Conservation (phyloP, 2,113 vertebrate genomes). For the Gobiocypris rarus region DNA sequence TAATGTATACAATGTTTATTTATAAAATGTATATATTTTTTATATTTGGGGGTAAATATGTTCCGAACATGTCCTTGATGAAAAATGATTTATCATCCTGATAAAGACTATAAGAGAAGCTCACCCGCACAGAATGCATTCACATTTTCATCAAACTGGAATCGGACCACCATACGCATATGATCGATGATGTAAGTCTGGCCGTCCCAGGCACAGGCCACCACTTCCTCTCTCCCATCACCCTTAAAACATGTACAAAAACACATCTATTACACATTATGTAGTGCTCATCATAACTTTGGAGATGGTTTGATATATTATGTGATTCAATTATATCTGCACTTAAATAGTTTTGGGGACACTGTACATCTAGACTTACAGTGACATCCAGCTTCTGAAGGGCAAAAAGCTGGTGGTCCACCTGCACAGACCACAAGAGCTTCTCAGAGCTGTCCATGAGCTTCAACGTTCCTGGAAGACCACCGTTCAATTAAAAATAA, state of each 20-base stretch:
- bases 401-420: conserved; percentile 97
- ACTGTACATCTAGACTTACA: conserved; percentile 73
- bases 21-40: too few species aligned
- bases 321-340: neutral
- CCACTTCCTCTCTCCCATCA: conserved; percentile 93
- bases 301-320: neutral
- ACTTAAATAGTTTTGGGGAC: neutral
- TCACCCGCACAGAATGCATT: conserved; percentile 96
- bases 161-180: conserved; percentile 89
- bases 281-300: neutral
- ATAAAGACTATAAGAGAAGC: conserved; percentile 18
- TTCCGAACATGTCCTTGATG: neutral
- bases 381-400: conserved; percentile 96
- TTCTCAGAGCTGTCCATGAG: conserved; percentile 94
- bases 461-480: conserved; percentile 86
- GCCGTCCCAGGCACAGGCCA: conserved; percentile 97
- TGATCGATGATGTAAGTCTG: conserved; percentile 98
- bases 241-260: conserved; percentile 76
- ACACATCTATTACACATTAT: neutral
- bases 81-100: neutral
- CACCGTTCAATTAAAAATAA: neutral
- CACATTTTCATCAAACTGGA: conserved; percentile 97
- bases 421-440: conserved; percentile 95
- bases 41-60: too few species aligned
- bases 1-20: too few species aligned